A percentile compares a stretch with the other conserved stretches of the same genome.
phyloP scores from a whole-genome alignment of 2,113 vertebrate genomes.

The Chlamydotis undulata region DNA sequence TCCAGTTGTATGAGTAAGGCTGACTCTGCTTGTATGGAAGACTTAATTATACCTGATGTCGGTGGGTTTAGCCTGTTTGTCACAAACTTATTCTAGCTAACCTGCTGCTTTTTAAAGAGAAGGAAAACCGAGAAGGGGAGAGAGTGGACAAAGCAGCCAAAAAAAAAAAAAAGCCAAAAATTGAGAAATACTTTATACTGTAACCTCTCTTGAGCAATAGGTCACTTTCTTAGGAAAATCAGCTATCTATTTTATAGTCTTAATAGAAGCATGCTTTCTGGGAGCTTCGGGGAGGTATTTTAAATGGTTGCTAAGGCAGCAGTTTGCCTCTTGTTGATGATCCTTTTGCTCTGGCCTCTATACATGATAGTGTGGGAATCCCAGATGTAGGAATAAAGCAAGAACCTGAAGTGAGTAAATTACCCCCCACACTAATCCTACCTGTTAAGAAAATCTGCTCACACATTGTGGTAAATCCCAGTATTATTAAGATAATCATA shows the following conservation, averaged over 20 bases:
- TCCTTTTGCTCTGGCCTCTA: neutral
- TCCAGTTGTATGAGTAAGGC: neutral
- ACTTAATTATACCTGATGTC: neutral
- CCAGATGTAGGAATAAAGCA: neutral
- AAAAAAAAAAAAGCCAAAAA: neutral
- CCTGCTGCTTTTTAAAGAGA: neutral
- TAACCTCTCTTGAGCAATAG: neutral
- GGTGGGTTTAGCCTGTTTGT: neutral
- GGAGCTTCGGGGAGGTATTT: neutral
- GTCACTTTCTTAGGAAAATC: neutral
- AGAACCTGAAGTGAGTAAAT: neutral
- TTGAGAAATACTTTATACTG: neutral
- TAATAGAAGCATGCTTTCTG: neutral
- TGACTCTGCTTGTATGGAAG: neutral
- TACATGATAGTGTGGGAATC: neutral
- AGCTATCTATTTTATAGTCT: neutral
- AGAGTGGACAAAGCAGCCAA: neutral
- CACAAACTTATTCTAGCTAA: neutral
- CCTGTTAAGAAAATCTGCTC: neutral
- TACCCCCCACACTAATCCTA: neutral
- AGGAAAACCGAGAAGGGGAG: neutral
- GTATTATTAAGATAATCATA: neutral
- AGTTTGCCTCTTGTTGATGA: neutral
- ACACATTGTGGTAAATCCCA: neutral
- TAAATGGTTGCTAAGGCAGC: slow-evolving; percentile 26